Base-by-base conservation (phyloP, 2,113 vertebrate genomes). In the Eudorcas thomsonii region DNA sequence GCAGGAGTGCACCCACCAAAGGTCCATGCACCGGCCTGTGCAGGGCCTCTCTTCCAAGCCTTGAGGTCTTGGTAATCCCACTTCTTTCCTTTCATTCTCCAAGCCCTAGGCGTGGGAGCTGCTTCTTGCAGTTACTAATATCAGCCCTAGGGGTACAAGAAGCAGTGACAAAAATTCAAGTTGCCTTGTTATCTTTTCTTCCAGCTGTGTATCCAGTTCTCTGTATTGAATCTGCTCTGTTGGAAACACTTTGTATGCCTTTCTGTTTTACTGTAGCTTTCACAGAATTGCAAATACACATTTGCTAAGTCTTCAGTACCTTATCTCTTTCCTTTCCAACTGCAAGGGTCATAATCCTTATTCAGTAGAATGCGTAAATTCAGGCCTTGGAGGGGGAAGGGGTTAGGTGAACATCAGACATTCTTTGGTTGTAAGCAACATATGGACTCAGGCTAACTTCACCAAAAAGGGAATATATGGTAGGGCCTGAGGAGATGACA, bases 261-360 rank as follows among this genome's bases (percentile, higher is more conserved):
- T 96, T 94, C 88, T 95, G 57, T 89, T 81, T 97, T 60, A 62
- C 62, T 86, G n/a, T 26, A 90, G 21, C 74, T 89, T 91, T 78
- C 92, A 91, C 13, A 89, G n/a, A 92, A 67, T 55, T 82, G 80
- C 50, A 82, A 82, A 82, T 54, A n/a, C 50, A 54, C 19, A 36
- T 55, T 55, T 83, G 54, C 82, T 59, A 43, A 77, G 33, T 33
- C 85, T 85, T 88, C 48, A 52, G 19, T 64, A 64, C 60, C 52
- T 59, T 97, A 82, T 89, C 77, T 86, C 39, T 60, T 82, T 96
- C 39, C 28, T 96, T 74, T 85, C 92, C 54, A 92, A 64, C 80
- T 81, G 7, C 30, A 85, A 85, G 59, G 10, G 52, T 90, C 57
- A 80, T 16, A 15, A 91, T 81, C 85, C 88, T 96, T 86, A 77